Conservation (phyloP, 2,888 invertebrate species). For the Unio pictorum region DNA sequence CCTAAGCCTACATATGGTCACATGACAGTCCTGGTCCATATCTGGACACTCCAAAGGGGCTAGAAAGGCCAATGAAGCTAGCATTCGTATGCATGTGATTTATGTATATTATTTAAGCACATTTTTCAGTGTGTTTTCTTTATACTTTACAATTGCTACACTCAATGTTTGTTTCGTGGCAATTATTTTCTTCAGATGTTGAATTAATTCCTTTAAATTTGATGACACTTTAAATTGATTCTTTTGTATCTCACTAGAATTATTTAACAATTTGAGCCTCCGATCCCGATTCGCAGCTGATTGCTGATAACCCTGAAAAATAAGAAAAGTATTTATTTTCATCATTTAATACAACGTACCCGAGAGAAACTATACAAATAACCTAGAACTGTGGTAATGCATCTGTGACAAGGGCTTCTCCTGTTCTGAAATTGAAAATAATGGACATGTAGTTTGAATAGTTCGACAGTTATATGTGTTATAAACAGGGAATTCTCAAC, state of each 20-base stretch:
- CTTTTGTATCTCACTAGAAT: no score
- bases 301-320: not conserved
- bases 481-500: no score
- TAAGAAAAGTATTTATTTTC: not conserved
- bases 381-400: no score
- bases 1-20: no score
- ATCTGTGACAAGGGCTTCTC: not conserved
- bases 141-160: not conserved
- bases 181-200: not conserved
- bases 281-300: no score
- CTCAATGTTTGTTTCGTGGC: not conserved
- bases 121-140: slow-evolving; percentile 1
- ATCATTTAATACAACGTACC: slow-evolving; percentile 5
- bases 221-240: no score
- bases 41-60: not conserved
- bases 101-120: slow-evolving; percentile 5
- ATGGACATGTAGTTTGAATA: no score
- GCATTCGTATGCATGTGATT: slow-evolving; percentile 2
- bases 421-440: not conserved
- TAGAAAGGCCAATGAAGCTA: slow-evolving; percentile 1
- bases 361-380: not conserved
- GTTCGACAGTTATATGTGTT: no score
- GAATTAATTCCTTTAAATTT: not conserved
- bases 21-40: slow-evolving; percentile 2
- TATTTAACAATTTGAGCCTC: no score